Conservation (phyloP, 1,140 invertebrate species). For the Apolygus lucorum region DNA sequence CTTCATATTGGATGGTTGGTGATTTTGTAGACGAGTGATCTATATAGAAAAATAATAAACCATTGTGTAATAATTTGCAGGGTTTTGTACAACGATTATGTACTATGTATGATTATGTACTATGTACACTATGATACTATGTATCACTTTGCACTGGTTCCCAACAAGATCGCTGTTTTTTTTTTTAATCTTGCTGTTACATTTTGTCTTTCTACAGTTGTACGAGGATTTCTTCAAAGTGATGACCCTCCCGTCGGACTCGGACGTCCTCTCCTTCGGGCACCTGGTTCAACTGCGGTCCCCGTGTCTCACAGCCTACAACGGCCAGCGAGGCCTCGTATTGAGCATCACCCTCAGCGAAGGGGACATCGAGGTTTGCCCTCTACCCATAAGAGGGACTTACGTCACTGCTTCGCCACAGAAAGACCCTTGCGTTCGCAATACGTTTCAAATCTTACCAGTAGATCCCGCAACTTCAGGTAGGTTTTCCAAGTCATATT, state of each 20-base stretch:
- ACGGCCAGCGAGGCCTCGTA: not conserved
- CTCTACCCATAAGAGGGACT: not conserved
- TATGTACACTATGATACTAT: too few species aligned
- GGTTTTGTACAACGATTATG: too few species aligned
- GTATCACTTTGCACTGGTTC: too few species aligned
- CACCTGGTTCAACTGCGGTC: not conserved
- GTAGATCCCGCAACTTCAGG: too few species aligned
- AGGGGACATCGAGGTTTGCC: not conserved
- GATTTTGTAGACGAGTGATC: too few species aligned
- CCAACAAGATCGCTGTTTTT: too few species aligned
- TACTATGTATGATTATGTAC: too few species aligned
- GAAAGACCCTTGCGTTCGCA: not conserved
- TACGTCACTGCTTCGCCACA: not conserved
- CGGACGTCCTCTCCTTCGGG: not conserved
- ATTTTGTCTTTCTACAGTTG: not conserved
- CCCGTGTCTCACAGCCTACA: not conserved
- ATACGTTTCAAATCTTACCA: conserved; percentile 2
- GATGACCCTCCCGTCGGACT: not conserved
- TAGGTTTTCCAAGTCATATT: too few species aligned
- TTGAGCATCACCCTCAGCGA: not conserved
- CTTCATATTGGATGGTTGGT: too few species aligned
- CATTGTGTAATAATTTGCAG: too few species aligned
- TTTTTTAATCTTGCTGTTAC: too few species aligned
- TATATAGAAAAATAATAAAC: too few species aligned
- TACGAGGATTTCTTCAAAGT: not conserved